A percentile compares a stretch with the other conserved stretches of the same genome.
phyloP scores from a whole-genome alignment of 2,113 vertebrate genomes.

The Pan troglodytes region NHGRI_mPanTro3-v2.1_pri NC_072408.2:138888501-138889000 shows the following conservation, averaged over 20 bases:
- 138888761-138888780: background rate
- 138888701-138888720: background rate
- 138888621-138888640: too few relatives aligned
- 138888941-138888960: constrained; percentile 79
- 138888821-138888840: background rate
- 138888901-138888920: constrained; percentile 87
- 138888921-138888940: constrained; percentile 84
- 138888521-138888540: background rate
- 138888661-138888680: too few relatives aligned
- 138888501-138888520: background rate
- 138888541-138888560: background rate
- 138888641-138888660: too few relatives aligned
- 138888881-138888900: constrained; percentile 83
- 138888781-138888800: background rate
- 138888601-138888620: too few relatives aligned
- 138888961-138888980: constrained; percentile 85
- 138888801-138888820: background rate
- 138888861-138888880: background rate
- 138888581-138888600: background rate
- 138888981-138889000: constrained; percentile 91
- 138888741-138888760: rapidly evolving
- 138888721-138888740: too few relatives aligned
- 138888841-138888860: background rate
- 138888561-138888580: background rate
- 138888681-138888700: too few relatives aligned